Evolutionary conservation across 2,797 vertebrate genomes (phyloP), one percentile per base, ranked within the genome.

Genomic region (Melanotaenia pygmaea): DNA sequence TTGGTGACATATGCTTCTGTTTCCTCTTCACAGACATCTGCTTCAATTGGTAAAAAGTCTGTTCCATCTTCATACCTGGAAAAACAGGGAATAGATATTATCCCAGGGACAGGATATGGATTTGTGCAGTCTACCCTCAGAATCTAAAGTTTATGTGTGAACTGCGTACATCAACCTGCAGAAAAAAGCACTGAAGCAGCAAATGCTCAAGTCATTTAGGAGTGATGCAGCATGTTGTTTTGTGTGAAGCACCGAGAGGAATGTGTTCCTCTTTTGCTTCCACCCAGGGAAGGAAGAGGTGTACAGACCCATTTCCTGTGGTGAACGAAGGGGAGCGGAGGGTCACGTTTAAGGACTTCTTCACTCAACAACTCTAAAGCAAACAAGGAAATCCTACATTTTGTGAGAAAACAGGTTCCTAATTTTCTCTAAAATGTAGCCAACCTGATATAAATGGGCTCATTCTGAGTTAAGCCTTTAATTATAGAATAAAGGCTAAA

Each of bases 1-100:
- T 99, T 99, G 90, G 98, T 99, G 91, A 97, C 96, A 30, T 99
- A 99, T 4, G 97, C 96, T 30, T 95, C 94, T 1, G 97, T 93
- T 59, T 99, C 97, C 50, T 97, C 97, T 1, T 97, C 96, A 18
- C 96, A 96, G 37, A 94, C 68, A 59, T 97, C 97, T 26, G 95
- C 85, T 74, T 94, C 92, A 75, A 88, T 59, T 6, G 91, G 84
- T 66, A 96, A 79, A 84, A 96, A 96, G 76, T 98, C 97, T 2
- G 91, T 88, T 28, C 94, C 95, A 0, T 96, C 96, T 64, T 98
- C 96, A 5, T 97, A 98, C 89, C 98, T 99, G 90, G 38, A 9
- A 67, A 30, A 45, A 53, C 63, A 83, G 6, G 16, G 58, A 72
- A 77, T 54, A 53, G 16, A 34, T 7, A 38, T 81, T 60, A 84